Conservation (phyloP, 2,113 vertebrate genomes). For the Nycticebus coucang region DNA sequence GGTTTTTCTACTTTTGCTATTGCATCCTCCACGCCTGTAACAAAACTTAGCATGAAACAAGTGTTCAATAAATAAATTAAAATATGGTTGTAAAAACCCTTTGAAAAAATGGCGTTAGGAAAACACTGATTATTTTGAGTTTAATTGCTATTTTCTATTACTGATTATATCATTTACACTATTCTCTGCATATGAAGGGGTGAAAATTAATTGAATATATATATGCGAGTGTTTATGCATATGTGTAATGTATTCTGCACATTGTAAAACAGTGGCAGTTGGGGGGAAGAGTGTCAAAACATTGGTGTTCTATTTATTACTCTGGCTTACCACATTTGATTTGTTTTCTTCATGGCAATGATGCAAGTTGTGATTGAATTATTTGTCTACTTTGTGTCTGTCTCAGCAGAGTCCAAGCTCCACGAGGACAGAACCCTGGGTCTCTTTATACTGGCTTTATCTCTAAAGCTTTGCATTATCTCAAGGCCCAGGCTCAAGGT, state of each 20-base stretch:
- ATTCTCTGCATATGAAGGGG: not conserved
- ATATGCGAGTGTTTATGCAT: not conserved
- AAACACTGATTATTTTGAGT: not conserved
- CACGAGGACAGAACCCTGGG: not conserved
- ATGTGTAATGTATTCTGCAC: not conserved
- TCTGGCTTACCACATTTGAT: not conserved
- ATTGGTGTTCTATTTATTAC: not conserved
- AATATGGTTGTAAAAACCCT: not conserved
- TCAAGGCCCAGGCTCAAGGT: not conserved
- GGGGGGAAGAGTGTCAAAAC: not conserved
- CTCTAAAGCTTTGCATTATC: not conserved
- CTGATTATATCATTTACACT: not conserved
- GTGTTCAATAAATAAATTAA: not conserved
- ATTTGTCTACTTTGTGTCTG: not conserved
- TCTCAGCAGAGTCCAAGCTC: not conserved
- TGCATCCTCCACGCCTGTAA: not conserved
- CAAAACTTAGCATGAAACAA: not conserved
- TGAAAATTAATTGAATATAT: not conserved
- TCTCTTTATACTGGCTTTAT: not conserved
- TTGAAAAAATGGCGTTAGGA: not conserved
- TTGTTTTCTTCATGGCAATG: not conserved
- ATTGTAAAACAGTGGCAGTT: too few relatives aligned
- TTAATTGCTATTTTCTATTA: not conserved
- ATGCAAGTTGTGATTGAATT: not conserved
- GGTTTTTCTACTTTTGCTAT: not conserved